A percentile compares a stretch with the other conserved stretches of the same genome.
phyloP scores from a whole-genome alignment of 2,113 vertebrate species.

The Ursus arctos region DNA sequence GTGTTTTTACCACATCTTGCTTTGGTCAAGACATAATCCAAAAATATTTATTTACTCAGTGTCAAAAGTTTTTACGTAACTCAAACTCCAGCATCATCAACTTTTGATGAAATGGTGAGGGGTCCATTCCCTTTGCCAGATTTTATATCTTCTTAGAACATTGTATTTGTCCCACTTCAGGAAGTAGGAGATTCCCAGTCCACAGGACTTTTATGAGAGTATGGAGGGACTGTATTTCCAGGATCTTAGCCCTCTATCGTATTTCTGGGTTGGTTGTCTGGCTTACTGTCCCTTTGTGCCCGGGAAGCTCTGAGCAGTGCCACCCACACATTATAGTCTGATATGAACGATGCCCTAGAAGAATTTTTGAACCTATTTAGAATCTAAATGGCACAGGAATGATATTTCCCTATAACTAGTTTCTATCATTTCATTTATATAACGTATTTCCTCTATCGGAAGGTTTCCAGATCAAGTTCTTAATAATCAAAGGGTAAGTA shows the following conservation, averaged over 20 bases:
- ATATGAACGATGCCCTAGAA: background rate
- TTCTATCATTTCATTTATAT: background rate
- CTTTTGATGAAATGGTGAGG: background rate
- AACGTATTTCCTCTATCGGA: background rate
- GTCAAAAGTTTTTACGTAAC: background rate
- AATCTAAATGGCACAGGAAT: background rate
- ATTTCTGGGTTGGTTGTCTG: background rate
- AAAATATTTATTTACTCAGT: background rate
- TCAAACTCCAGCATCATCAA: background rate
- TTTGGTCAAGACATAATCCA: background rate
- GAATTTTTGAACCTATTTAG: background rate
- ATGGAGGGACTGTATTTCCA: background rate
- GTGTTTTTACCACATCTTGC: background rate
- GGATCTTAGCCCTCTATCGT: rapidly evolving
- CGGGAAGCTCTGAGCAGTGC: background rate
- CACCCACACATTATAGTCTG: background rate
- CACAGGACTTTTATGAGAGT: background rate
- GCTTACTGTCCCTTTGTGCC: background rate
- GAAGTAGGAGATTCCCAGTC: background rate
- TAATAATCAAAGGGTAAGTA: background rate
- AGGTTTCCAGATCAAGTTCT: background rate
- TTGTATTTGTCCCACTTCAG: background rate
- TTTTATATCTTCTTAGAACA: background rate
- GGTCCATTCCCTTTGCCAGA: background rate
- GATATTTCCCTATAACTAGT: background rate